A percentile compares a stretch with the other conserved stretches of the same genome.
phyloP scores from a whole-genome alignment of 2,113 vertebrate species.

The Lonchura striata region DNA sequence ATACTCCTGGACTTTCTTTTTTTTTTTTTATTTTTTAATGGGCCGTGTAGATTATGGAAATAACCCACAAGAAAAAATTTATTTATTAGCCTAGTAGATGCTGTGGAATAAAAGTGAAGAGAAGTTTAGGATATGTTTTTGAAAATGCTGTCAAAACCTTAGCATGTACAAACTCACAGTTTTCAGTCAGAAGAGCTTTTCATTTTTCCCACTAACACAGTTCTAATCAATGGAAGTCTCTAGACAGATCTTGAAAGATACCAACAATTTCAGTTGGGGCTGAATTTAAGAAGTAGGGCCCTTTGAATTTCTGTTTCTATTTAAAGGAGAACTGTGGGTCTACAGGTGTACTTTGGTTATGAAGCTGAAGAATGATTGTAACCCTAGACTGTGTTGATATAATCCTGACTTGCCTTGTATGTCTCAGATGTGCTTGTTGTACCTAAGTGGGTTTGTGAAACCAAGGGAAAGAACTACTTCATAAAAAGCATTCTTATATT shows the following conservation, averaged over 20 bases:
- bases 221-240: neutral
- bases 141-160: neutral
- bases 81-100: neutral
- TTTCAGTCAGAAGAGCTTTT: neutral
- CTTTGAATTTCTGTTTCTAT: neutral
- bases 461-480: neutral
- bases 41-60: neutral
- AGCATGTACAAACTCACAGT: neutral
- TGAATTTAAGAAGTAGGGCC: neutral
- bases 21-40: rapidly evolving
- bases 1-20: neutral
- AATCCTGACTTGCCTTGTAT: neutral
- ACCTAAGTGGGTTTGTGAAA: neutral
- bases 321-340: neutral
- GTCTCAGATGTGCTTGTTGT: neutral
- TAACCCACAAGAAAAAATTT: neutral
- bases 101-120: neutral
- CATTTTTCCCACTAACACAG: neutral
- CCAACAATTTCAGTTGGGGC: neutral
- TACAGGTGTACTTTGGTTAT: neutral
- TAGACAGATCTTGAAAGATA: neutral
- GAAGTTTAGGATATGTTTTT: neutral
- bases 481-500: neutral
- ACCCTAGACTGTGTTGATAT: neutral
- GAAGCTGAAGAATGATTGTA: neutral